A percentile compares a stretch with the other conserved stretches of the same genome.
These are phyloP conservation scores for Agelaius phoeniceus DNA, from an alignment of 2,113 vertebrate species.

Conservation along the genomic window DNA sequence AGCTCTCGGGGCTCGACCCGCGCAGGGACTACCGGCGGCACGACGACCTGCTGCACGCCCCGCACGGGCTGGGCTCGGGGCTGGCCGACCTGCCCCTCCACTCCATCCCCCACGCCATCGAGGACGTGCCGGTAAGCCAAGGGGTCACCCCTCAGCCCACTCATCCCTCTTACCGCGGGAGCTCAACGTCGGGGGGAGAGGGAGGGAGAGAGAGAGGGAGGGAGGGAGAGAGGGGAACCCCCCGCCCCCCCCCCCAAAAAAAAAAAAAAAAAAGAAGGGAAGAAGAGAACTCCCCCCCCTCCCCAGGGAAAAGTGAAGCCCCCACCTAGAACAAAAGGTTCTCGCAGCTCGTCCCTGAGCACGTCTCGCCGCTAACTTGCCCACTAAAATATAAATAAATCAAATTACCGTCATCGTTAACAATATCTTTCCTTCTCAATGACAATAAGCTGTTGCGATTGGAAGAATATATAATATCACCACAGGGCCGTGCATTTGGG, in stretches of 20 bases:
- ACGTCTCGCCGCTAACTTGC: not conserved
- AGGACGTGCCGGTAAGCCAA: constrained; percentile 93
- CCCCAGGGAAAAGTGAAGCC: not conserved
- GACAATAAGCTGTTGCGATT: constrained; percentile 65
- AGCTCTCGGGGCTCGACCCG: constrained; percentile 87
- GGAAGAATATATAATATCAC: constrained; percentile 61
- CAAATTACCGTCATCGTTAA: constrained; percentile 59
- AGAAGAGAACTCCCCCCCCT: not conserved
- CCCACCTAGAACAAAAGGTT: constrained; percentile 70
- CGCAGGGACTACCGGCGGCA: constrained; percentile 94
- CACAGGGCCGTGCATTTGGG: constrained; percentile 36
- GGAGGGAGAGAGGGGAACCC: not conserved
- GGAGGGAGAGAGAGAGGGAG: too few species aligned
- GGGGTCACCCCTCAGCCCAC: not conserved
- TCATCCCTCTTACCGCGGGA: not conserved
- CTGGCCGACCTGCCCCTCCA: constrained; percentile 93
- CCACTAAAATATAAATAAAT: constrained; percentile 60
- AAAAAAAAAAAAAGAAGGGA: not conserved
- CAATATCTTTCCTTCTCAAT: constrained; percentile 40
- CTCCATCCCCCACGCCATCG: constrained; percentile 97
- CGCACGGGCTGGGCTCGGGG: constrained; percentile 92
- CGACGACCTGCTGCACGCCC: constrained; percentile 93
- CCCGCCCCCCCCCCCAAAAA: not conserved
- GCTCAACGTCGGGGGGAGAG: not conserved
- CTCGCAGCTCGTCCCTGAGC: not conserved